Evolutionary conservation across 2,113 vertebrate species (phyloP).

Genomic region (Amia ocellicauda): DNA sequence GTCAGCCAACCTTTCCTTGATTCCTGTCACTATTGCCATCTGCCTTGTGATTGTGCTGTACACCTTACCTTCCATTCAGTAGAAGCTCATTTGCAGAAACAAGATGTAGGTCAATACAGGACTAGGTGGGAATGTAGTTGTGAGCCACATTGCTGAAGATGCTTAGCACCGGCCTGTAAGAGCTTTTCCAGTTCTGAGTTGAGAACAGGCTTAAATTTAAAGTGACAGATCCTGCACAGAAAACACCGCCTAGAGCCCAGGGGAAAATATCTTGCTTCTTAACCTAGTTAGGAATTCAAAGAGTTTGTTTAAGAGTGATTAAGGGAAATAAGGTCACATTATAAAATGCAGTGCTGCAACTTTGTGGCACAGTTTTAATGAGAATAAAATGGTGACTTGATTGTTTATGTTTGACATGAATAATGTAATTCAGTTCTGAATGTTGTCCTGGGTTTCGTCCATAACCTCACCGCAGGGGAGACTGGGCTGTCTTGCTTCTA

Average conservation of each 20-base stretch:
- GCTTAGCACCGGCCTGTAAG: not conserved
- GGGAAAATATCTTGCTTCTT: not conserved
- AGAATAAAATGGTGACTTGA: too few relatives aligned
- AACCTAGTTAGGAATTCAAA: not conserved
- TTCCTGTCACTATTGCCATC: not conserved
- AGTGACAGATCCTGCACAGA: not conserved
- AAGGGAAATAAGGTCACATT: too few relatives aligned
- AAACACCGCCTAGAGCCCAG: not conserved
- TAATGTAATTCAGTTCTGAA: too few relatives aligned
- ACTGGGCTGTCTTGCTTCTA: too few relatives aligned
- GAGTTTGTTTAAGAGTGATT: not conserved
- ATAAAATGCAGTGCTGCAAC: too few relatives aligned
- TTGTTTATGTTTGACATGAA: too few relatives aligned
- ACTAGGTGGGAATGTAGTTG: not conserved
- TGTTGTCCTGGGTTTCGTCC: too few relatives aligned
- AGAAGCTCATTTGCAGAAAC: not conserved
- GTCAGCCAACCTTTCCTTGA: conserved; percentile 54
- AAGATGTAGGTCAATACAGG: not conserved
- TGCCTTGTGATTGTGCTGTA: not conserved
- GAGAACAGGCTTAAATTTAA: not conserved
- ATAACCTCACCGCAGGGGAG: too few relatives aligned
- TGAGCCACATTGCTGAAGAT: not conserved
- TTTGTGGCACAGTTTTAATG: too few relatives aligned
- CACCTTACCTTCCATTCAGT: not conserved
- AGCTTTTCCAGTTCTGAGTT: not conserved